Evolutionary conservation across 2,797 vertebrate genomes (phyloP), one percentile per base, ranked within the genome.

Genomic region (Orientallactaga sibirica): DNA sequence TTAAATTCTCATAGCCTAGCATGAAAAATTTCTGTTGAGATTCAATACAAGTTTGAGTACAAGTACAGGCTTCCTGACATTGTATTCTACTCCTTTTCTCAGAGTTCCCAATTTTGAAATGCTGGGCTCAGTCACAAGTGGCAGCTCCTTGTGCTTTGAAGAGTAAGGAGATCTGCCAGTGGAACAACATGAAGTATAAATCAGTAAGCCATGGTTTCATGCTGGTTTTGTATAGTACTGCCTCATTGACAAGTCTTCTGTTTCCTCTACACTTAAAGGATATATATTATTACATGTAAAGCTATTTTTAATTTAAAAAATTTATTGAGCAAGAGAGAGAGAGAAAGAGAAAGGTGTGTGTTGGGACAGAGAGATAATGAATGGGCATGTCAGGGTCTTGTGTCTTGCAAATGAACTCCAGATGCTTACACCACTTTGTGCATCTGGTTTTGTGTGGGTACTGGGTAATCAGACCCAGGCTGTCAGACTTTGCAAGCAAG

Each of bases 111-210:
- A 16, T 95, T 29, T 67, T 95, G 61, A 97, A 96, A 48, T 98
- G 98, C 73, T 98, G 98, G 98, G 87, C 96, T 62, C 96, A 97
- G 89, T 97, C 96, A 87, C 78, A 97, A 86, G 96, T 97, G 75
- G 96, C 96, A 92, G 93, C 95, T 96, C 97, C 98, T 71, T 98
- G 98, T 96, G 93, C 92, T 24, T 79, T 96, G 16, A 91, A 87
- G 68, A 86, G 0, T 66, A 5, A 33, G 0, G 0, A 70, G 12
- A 64, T 89, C 77, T 98, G 98, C 85, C 97, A 93, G 7, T 98
- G 98, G 98, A 96, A 97, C 87, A 97, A 87, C 4, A 0, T 98
- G 87, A 97, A 52, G 5, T 97, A 98, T 88, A 97, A 95, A 96
- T 78, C 86, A 1, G 98, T 98, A 97, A 97, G 98, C 97, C 95